Conservation (phyloP, 2,797 vertebrate genomes). For the Hemibagrus guttatus region DNA sequence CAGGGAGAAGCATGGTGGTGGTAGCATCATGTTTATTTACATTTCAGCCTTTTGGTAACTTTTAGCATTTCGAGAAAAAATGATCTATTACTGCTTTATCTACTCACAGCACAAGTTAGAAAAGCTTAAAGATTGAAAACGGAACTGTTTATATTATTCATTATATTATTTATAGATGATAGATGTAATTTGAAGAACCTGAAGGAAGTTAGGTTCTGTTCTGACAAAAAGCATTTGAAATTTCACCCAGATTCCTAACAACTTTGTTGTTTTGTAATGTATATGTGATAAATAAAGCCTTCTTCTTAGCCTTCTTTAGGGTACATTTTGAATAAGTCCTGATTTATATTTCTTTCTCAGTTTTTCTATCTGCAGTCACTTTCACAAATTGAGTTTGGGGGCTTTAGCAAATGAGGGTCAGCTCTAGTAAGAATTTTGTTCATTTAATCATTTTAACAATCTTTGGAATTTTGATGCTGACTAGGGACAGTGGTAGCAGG, state of each 20-base stretch:
- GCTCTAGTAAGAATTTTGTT: background rate
- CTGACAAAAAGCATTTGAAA: background rate
- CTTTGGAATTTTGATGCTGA: background rate
- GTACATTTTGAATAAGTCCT: no score
- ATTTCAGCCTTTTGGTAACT: background rate
- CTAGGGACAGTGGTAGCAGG: background rate
- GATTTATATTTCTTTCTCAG: background rate
- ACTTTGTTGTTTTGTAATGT: background rate
- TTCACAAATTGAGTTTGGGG: background rate
- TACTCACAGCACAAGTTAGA: background rate
- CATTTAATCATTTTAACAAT: background rate
- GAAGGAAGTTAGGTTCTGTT: background rate
- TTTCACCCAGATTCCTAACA: background rate
- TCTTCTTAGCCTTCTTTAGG: no score
- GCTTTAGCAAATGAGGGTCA: no score
- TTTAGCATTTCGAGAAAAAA: background rate
- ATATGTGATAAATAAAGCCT: no score
- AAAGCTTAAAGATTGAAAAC: background rate
- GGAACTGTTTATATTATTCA: background rate
- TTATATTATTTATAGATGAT: no score
- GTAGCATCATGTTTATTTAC: background rate
- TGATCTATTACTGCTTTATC: background rate
- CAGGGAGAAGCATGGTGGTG: background rate
- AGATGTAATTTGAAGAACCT: background rate
- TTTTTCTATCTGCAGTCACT: background rate